Evolutionary conservation across 2,113 vertebrate species (phyloP), one percentile per base, ranked within the genome.

Genomic region (Corynorhinus townsendii): DNA sequence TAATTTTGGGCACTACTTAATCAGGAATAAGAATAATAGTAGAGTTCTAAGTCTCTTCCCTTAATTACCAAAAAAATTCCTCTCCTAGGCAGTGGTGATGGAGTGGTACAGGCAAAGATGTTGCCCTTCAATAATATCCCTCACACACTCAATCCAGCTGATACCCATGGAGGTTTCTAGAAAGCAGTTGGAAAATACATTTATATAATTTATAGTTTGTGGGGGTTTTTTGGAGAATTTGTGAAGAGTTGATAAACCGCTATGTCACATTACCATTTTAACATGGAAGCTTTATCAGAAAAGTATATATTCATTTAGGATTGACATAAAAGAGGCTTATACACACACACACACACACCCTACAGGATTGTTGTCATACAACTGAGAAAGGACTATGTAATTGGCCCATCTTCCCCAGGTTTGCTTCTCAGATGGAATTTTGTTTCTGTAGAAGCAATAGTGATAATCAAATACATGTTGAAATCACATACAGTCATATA

Each of bases 401-500:
- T 10, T 49, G 30, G 9, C 5, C 38, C 69, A 52, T 52, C 3
- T 86, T 87, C 19, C 0, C 15, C 16, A 82, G 2, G 4, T 71
- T 94, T 84, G 4, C 26, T 86, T 83, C n/a, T 96, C 38, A 33
- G 79, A 59, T n/a, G 11, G 40, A 43, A 94, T 89, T 95, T 89
- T 59, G 14, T 30, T 91, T 59, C 30, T 75, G 4, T 52, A 14
- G 11, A 45, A 4, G 1, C 35, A 49, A 56, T 33, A 66, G 4
- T 62, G 47, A 75, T 68, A 59, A 90, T 26, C 4, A 87, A 26
- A 62, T 62, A 62, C 24, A 28, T 62, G 59, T 62, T 62, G 59
- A 62, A 62, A 62, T 62, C 24, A 62, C 24, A 62, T 11, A 62
- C 24, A 62, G 11, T 62, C 24, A 76, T 59, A 45, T 2, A 33